These are phyloP conservation scores for Cotesia vestalis DNA, from an alignment of 1,140 invertebrate genomes.

Conservation along the genomic window DNA sequence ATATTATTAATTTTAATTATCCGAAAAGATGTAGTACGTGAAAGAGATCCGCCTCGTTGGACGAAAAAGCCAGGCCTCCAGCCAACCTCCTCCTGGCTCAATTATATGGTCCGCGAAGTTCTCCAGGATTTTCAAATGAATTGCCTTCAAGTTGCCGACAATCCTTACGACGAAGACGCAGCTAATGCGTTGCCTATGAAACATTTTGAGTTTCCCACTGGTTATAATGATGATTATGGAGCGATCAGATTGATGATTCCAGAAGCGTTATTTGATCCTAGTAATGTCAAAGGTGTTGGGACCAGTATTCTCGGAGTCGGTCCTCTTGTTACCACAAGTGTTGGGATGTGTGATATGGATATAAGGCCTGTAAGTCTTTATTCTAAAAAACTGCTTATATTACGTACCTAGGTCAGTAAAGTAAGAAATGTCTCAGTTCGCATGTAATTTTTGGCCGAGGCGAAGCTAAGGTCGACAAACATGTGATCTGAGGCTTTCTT, in stretches of 20 bases:
- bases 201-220: conserved; percentile 94
- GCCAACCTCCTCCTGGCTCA: conserved; percentile 86
- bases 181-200: conserved; percentile 84
- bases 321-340: conserved; percentile 83
- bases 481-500: too few relatives aligned
- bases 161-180: conserved; percentile 82
- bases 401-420: too few relatives aligned
- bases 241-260: conserved; percentile 87
- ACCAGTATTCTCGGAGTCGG: conserved; percentile 76
- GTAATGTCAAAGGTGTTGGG: conserved; percentile 63
- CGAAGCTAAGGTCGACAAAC: too few relatives aligned
- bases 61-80: conserved; percentile 82
- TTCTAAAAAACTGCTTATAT: not conserved
- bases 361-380: conserved; percentile 78
- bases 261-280: conserved; percentile 90
- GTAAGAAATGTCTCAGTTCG: too few relatives aligned
- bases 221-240: conserved; percentile 92
- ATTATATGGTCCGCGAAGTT: conserved; percentile 85
- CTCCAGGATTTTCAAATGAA: conserved; percentile 87
- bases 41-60: conserved; percentile 84
- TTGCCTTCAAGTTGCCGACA: conserved; percentile 84
- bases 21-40: conserved; percentile 78
- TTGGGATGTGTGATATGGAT: conserved; percentile 95
- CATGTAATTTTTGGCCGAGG: too few relatives aligned
- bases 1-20: not conserved